Evolutionary conservation across 2,113 vertebrate species (phyloP).

Genomic region (Chaetops frenatus): DNA sequence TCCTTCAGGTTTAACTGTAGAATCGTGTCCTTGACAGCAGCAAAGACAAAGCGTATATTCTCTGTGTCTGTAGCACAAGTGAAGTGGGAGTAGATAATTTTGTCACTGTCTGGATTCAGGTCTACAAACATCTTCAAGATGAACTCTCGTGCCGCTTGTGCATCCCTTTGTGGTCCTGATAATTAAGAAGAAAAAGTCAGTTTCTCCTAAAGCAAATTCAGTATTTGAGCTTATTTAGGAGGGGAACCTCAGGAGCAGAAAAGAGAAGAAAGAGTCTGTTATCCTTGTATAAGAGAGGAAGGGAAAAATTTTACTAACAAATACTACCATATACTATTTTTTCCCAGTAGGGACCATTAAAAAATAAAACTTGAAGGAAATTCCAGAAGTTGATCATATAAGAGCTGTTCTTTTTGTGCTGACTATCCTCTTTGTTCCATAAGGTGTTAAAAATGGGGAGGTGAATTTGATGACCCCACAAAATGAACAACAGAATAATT

Average conservation of each 20-base stretch:
- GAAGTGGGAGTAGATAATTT: conserved; percentile 97
- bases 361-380: neutral
- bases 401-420: neutral
- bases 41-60: conserved; percentile 93
- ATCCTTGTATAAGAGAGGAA: neutral
- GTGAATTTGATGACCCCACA: neutral
- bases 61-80: conserved; percentile 95
- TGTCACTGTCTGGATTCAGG: conserved; percentile 93
- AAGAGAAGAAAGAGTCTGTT: neutral
- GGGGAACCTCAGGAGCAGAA: neutral
- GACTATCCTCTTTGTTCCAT: neutral
- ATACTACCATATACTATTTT: neutral
- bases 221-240: neutral
- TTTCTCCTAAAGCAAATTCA: neutral
- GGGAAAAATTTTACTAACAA: neutral
- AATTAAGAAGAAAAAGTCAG: conserved; percentile 9
- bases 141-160: conserved; percentile 90
- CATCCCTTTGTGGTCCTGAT: conserved; percentile 86
- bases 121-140: conserved; percentile 98
- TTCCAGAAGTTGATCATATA: neutral
- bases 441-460: neutral
- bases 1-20: conserved; percentile 93
- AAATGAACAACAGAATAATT: neutral
- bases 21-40: conserved; percentile 93
- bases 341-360: neutral